A percentile compares a stretch with the other conserved stretches of the same genome.
phyloP scores from a whole-genome alignment of 2,113 vertebrate genomes.

The Salvelinus fontinalis region DNA sequence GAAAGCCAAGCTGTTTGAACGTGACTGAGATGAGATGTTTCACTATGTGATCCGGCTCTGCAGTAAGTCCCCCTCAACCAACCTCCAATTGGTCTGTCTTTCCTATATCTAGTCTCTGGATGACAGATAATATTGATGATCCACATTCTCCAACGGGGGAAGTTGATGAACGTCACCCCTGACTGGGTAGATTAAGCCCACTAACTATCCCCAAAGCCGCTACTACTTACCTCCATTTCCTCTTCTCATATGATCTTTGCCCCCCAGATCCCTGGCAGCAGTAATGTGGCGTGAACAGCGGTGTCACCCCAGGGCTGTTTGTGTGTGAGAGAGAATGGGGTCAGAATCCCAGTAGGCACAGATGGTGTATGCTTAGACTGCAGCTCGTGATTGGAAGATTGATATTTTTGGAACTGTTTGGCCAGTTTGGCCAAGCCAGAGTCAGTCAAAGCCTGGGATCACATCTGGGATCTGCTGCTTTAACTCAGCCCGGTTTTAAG shows the following conservation, averaged over 20 bases:
- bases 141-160: too few relatives aligned
- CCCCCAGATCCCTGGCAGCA: too few relatives aligned
- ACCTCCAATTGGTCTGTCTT: too few relatives aligned
- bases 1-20: constrained; percentile 89
- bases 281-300: too few relatives aligned
- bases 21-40: constrained; percentile 93
- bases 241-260: too few relatives aligned
- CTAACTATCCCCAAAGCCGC: neutral
- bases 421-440: constrained; percentile 28
- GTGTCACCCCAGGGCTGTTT: neutral
- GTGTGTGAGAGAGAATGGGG: constrained; percentile 19
- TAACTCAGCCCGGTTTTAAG: neutral
- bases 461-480: too few relatives aligned
- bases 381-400: constrained; percentile 59
- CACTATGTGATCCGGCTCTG: constrained; percentile 79
- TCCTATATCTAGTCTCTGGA: too few relatives aligned
- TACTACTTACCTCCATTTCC: too few relatives aligned
- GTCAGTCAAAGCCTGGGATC: neutral
- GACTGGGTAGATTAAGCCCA: too few relatives aligned
- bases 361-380: constrained; percentile 58
- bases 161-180: too few relatives aligned
- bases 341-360: constrained; percentile 21
- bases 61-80: constrained; percentile 76
- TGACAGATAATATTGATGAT: too few relatives aligned
- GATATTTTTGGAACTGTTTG: constrained; percentile 58